These are phyloP conservation scores for Chrosomus eos DNA, from an alignment of 2,797 vertebrate genomes.

Conservation along the genomic window DNA sequence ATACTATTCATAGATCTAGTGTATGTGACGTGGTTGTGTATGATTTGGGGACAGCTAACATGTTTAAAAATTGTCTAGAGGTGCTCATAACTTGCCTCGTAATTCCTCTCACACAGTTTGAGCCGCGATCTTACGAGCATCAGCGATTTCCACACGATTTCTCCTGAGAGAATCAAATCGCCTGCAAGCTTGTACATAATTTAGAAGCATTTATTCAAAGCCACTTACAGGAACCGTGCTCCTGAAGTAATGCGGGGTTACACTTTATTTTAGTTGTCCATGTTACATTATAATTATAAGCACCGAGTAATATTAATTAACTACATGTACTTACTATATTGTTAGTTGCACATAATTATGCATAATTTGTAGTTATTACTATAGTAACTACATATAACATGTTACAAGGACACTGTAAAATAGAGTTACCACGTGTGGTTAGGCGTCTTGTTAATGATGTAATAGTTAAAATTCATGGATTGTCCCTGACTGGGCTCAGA, in stretches of 20 bases:
- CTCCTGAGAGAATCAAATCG: neutral
- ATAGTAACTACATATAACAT: neutral
- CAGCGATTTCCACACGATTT: neutral
- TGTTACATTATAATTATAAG: neutral
- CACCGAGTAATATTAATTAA: neutral
- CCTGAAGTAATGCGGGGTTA: neutral
- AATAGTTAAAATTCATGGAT: neutral
- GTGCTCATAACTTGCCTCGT: neutral
- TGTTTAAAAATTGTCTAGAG: neutral
- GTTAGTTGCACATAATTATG: neutral
- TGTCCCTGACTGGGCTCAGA: neutral
- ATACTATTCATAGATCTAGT: neutral
- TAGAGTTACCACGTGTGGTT: neutral
- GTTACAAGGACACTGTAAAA: neutral
- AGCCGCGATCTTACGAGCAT: neutral
- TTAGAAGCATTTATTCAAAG: neutral
- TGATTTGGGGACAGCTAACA: neutral
- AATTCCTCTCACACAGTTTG: neutral
- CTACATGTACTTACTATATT: neutral
- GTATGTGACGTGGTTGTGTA: neutral
- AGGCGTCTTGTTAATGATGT: neutral
- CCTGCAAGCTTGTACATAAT: neutral
- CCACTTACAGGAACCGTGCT: too few relatives aligned
- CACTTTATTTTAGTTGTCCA: neutral
- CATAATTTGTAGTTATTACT: neutral